Base-by-base conservation (phyloP, 2,113 vertebrate species). In the Dascyllus trimaculatus region DNA sequence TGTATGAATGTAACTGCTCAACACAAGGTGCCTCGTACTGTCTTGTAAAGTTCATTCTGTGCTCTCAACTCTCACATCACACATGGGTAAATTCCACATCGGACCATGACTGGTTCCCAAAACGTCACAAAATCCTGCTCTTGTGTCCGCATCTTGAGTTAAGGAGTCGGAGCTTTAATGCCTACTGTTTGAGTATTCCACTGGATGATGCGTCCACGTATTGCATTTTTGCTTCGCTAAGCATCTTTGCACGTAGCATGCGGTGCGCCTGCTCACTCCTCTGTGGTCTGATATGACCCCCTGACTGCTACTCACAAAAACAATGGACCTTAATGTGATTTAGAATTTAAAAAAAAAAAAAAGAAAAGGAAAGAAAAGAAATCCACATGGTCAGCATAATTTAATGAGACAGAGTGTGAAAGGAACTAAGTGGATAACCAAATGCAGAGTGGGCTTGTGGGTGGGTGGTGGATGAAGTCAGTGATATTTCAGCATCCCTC, bases 401-500 rank as follows among this genome's bases (percentile, higher is more conserved):
- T 76, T 81, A 90, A 92, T 90, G 80, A 87, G 85, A 82, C 84
- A 86, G 85, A 81, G 72, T 82, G 82, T 83, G 81, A 88, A 83
- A 85, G 68, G 85, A 80, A 66, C 84, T 84, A 89, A 92, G 83
- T 90, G 86, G 85, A 88, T 86, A 80, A 86, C 80, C 78, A 81
- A 81, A 88, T 66, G 89, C 46, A 82, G 89, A 85, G 80, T 82
- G 83, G 77, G 86, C 48, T 78, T 38, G 85, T 75, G 85, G 81
- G 76, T 83, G 74, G 77, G 65, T 58, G 68, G 60, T n/a, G 81
- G 85, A 88, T 86, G 85, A 88, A 84, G 83, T 88, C 88, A 80
- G 90, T 80, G 74, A 91, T 92, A 88, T 92, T 91, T 90, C 85
- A 91, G 84, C 81, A 80, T 91, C 80, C 76, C 85, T 82, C 29